Conservation (phyloP, 2,888 invertebrate genomes). For the Onchidella celtica region DNA sequence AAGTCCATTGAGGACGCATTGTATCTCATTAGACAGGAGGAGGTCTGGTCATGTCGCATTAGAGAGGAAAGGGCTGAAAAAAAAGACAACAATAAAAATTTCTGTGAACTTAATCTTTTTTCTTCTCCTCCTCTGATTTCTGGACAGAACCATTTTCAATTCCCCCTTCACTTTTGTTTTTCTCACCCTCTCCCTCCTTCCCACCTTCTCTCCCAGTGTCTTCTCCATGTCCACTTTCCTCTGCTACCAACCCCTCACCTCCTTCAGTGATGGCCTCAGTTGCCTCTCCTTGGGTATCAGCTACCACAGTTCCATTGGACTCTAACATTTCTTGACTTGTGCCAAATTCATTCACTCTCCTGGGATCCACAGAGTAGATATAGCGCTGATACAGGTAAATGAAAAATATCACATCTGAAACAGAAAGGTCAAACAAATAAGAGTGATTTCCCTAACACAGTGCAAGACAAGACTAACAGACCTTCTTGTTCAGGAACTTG, state of each 20-base stretch:
- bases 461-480: not conserved
- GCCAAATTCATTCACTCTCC: constrained; percentile 98
- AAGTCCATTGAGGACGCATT: no score
- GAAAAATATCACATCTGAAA: constrained; percentile 97
- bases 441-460: no score
- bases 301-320: constrained; percentile 60
- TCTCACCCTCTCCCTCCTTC: constrained; percentile 8
- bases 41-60: not conserved
- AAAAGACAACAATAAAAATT: not conserved
- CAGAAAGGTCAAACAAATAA: constrained; percentile 50
- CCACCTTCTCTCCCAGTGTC: not conserved
- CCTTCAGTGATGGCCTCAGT: constrained; percentile 24
- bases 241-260: constrained; percentile 11
- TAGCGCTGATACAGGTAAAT: constrained; percentile 99
- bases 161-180: no score
- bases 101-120: constrained; percentile 59
- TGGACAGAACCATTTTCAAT: constrained; percentile 36
- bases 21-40: no score
- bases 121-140: constrained; percentile 67
- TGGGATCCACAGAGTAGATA: constrained; percentile 98
- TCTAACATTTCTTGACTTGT: constrained; percentile 94
- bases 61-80: not conserved
- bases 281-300: not conserved
- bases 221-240: not conserved
- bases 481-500: no score